Conservation (phyloP, 1,140 invertebrate species). For the Solenopsis invicta region DNA sequence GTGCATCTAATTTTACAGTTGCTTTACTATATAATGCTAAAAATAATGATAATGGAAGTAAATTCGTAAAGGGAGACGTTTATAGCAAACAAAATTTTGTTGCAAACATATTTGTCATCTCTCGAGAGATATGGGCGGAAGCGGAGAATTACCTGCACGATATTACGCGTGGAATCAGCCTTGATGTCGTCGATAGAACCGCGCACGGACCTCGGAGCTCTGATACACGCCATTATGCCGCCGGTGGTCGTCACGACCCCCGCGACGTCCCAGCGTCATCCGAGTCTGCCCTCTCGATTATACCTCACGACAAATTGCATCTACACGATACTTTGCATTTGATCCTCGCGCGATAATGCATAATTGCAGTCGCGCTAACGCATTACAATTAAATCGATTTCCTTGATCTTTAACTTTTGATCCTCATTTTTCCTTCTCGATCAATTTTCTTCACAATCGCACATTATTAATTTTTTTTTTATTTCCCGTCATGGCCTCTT, state of each 20-base stretch:
- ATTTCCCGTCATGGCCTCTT: not conserved
- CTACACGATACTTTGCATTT: not conserved
- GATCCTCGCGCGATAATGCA: not conserved
- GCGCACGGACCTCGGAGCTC: slow-evolving; percentile 83
- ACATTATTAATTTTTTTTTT: not conserved
- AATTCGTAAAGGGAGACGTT: not conserved
- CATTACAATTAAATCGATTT: not conserved
- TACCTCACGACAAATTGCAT: not conserved
- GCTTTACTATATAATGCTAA: not conserved
- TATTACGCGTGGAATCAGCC: slow-evolving; percentile 82
- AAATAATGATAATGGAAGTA: not conserved
- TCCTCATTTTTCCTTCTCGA: not conserved
- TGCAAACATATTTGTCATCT: not conserved
- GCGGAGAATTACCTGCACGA: slow-evolving; percentile 81
- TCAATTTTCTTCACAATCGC: not conserved
- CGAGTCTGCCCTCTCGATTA: slow-evolving; percentile 44
- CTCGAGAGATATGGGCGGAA: not conserved
- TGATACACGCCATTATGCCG: slow-evolving; percentile 84
- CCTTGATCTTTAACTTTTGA: not conserved
- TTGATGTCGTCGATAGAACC: slow-evolving; percentile 84
- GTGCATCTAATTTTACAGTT: no score
- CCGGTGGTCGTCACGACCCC: slow-evolving; percentile 47
- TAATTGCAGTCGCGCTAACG: slow-evolving; percentile 15
- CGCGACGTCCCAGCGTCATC: slow-evolving; percentile 64
- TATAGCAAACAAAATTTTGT: not conserved